Percentiles rank a stretch among this genome's conserved stretches.
Conservation (phyloP, 2,888 invertebrate species). For the Leptodirus hochenwartii region DNA sequence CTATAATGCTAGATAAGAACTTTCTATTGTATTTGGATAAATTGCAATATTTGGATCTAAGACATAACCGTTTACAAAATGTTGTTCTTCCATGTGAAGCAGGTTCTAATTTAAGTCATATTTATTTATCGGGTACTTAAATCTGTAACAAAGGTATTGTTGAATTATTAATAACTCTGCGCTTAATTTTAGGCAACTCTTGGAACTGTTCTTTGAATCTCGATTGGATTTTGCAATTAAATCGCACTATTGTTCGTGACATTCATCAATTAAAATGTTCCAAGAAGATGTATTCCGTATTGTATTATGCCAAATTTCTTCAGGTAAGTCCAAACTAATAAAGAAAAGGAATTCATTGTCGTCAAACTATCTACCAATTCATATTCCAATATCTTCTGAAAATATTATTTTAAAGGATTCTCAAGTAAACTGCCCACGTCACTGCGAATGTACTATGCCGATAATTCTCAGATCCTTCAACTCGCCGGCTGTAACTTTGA, state of each 20-base stretch:
- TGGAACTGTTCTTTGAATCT: constrained; percentile 47
- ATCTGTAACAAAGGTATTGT: no score
- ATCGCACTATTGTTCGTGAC: constrained; percentile 34
- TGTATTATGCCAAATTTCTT: constrained; percentile 43
- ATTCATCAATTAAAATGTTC: constrained; percentile 39
- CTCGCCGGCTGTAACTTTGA: constrained; percentile 18
- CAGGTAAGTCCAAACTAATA: constrained; percentile 28
- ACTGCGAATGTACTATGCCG: constrained; percentile 43
- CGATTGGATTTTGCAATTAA: constrained; percentile 41
- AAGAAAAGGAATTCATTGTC: constrained; percentile 6
- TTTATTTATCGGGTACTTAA: constrained; percentile 11
- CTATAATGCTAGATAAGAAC: constrained; percentile 13
- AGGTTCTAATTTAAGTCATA: constrained; percentile 5
- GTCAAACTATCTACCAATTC: no score
- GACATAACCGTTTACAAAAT: constrained; percentile 11
- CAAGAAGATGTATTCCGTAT: constrained; percentile 35
- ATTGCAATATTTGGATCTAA: constrained; percentile 14
- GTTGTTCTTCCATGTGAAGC: constrained; percentile 7
- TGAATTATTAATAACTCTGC: no score
- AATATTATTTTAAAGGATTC: constrained; percentile 9
- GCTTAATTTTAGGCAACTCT: constrained; percentile 41
- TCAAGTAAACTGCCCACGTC: constrained; percentile 34
- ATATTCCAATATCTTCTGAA: no score
- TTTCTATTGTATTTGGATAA: constrained; percentile 12
- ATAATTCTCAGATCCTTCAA: constrained; percentile 35